phyloP scores from a whole-genome alignment of 1,140 invertebrate species.

The Whitmania pigra region DNA sequence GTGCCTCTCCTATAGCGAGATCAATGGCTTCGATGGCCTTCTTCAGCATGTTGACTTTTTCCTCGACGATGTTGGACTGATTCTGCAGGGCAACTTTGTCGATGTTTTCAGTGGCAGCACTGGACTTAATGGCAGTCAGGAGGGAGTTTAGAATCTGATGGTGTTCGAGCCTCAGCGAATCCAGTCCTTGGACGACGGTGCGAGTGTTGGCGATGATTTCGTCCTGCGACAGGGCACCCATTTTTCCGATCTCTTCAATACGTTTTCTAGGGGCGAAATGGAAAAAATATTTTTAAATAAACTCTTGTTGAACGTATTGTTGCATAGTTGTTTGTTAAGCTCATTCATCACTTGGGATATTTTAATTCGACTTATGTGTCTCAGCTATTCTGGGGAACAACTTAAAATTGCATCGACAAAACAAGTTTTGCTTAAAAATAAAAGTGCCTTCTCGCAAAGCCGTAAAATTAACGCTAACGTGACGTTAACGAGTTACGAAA shows the following conservation, averaged over 20 bases:
- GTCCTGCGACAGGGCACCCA: constrained; percentile 96
- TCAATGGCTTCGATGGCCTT: constrained; percentile 94
- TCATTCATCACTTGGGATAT: too few species aligned
- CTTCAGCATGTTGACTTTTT: constrained; percentile 73
- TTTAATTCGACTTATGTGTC: too few species aligned
- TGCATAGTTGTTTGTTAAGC: too few species aligned
- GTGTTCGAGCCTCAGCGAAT: constrained; percentile 85
- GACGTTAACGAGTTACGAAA: too few species aligned
- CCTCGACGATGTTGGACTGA: constrained; percentile 49
- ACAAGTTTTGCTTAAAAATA: too few species aligned
- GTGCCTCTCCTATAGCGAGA: constrained; percentile 83
- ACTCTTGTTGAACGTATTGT: too few species aligned
- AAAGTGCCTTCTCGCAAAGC: too few species aligned
- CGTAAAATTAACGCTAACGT: too few species aligned
- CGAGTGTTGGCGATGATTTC: constrained; percentile 90
- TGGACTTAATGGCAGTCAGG: constrained; percentile 47
- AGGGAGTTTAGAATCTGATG: constrained; percentile 68
- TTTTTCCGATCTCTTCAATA: constrained; percentile 61
- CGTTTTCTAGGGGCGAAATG: constrained; percentile 42
- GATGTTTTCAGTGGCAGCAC: constrained; percentile 44
- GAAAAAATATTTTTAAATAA: neutral
- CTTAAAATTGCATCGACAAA: too few species aligned
- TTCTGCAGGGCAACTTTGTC: constrained; percentile 27
- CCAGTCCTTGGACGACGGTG: constrained; percentile 84
- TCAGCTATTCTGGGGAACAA: too few species aligned